phyloP scores from a whole-genome alignment of 2,888 invertebrate genomes.

The Hermodice carunculata region DNA sequence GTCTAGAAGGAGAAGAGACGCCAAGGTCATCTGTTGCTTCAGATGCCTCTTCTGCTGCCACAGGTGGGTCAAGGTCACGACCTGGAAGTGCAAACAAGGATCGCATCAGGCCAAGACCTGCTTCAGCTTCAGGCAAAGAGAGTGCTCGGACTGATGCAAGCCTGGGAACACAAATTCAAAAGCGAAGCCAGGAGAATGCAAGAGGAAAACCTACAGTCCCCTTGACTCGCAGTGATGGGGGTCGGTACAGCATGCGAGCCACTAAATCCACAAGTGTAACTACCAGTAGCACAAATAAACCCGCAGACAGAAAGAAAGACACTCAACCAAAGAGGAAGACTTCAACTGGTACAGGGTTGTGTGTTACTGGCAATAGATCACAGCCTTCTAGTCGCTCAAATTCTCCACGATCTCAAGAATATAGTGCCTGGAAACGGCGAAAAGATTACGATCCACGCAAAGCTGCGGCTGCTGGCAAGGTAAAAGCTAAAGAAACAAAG shows the following conservation, averaged over 20 bases:
- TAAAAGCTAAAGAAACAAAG: conserved; percentile 58
- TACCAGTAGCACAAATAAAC: conserved; percentile 1
- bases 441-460: conserved; percentile 96
- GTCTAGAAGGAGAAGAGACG: conserved; percentile 58
- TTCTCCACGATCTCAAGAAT: conserved; percentile 76
- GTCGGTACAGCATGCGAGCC: conserved; percentile 76
- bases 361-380: conserved; percentile 27
- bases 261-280: conserved; percentile 13
- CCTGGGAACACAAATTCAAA: conserved; percentile 57
- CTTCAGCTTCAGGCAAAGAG: conserved; percentile 15
- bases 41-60: conserved; percentile 36
- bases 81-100: conserved; percentile 20
- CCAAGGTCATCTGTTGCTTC: conserved; percentile 34
- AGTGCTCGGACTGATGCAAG: conserved; percentile 49
- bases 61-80: conserved; percentile 25
- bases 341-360: background rate
- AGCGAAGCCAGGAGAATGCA: conserved; percentile 49
- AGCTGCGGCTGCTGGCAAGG: conserved; percentile 85
- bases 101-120: background rate
- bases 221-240: conserved; percentile 73
- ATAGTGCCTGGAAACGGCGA: conserved; percentile 94
- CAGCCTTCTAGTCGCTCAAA: conserved; percentile 53
- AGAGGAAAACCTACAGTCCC: conserved; percentile 30
- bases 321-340: background rate
- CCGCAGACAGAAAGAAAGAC: background rate